Base-by-base conservation (phyloP, 2,113 vertebrate genomes). In the Lates calcarifer region DNA sequence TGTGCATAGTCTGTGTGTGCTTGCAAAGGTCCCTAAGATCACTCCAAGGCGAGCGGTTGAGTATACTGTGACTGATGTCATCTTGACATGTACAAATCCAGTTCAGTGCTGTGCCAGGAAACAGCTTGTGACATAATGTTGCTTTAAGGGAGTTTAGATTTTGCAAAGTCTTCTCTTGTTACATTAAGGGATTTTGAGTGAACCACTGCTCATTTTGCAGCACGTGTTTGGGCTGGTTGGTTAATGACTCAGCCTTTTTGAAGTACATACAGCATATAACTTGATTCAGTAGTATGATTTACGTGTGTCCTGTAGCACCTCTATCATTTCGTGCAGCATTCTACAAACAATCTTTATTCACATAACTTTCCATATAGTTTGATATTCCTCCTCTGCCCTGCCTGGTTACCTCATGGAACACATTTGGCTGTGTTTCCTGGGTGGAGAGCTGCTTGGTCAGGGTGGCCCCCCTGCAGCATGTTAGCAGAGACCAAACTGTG, bases 91-190 rank as follows among this genome's bases (percentile, higher is more conserved):
- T 65, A 79, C 65, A 83, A 63, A 88, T 87, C 82, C 84, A 81
- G 57, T 69, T 84, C 62, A 83, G 9, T 41, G 10, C 26, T 24
- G 31, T 63, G 80, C 79, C 80, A 83, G 86, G 81, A 89, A 86
- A 79, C 43, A 71, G 77, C 67, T 63, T 51, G 60, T 85, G 83
- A 88, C 83, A 88, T 79, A 83, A 88, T 87, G 86, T 85, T 90
- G 73, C 86, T 84, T 84, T 83, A 82, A 79, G 65, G 67, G 29
- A 82, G 61, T 74, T 82, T 77, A 65, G 39, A 85, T 90, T 88
- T 76, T 6, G 22, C 26, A 51, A 56, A 67, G 62, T 28, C 37
- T 29, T 77, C 70, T 87, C 69, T 57, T 26, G 31, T 87, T 66
- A 62, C 71, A 66, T 68, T 67, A 2, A 43, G 43, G 66, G 72